Evolutionary conservation across 2,888 invertebrate species (phyloP).

Genomic region (Sinotaia quadrata): DNA sequence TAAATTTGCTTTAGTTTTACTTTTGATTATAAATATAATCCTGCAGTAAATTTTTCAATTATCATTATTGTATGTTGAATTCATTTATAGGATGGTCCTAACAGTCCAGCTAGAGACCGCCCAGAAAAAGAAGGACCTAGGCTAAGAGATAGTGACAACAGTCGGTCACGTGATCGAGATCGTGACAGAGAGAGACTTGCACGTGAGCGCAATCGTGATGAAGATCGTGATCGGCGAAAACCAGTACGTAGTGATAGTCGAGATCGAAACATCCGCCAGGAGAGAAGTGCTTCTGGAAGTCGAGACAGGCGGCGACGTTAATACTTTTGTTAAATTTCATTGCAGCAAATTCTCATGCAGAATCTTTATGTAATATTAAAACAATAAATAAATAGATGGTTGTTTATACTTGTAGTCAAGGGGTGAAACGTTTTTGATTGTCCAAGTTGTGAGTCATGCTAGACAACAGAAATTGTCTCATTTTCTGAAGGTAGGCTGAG

Average conservation of each 20-base stretch:
- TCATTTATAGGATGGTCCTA: conserved; percentile 8
- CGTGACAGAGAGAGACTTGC: conserved; percentile 19
- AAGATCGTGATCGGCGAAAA: conserved; percentile 17
- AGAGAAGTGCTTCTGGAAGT: conserved; percentile 23
- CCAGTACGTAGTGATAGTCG: conserved; percentile 20
- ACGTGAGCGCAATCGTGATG: conserved; percentile 25
- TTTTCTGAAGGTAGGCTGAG: no score
- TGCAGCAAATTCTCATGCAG: no score
- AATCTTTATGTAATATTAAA: no score
- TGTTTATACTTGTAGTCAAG: no score
- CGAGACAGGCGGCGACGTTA: conserved; percentile 21
- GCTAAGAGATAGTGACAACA: conserved; percentile 35
- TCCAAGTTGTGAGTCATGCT: no score
- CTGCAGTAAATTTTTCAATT: no score
- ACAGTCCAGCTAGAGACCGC: conserved; percentile 26
- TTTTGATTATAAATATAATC: no score
- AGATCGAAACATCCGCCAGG: conserved; percentile 15
- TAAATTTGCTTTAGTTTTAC: no score
- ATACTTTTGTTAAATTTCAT: no score
- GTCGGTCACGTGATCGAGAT: conserved; percentile 40
- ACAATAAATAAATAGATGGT: no score
- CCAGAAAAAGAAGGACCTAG: conserved; percentile 42
- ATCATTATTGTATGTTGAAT: neutral
- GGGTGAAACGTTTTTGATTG: no score
- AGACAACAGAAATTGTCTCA: no score